Percentiles rank a stretch among this genome's conserved stretches.
Evolutionary conservation across 2,888 invertebrate genomes (phyloP).

Genomic region (Pogonocherus hispidulus): DNA sequence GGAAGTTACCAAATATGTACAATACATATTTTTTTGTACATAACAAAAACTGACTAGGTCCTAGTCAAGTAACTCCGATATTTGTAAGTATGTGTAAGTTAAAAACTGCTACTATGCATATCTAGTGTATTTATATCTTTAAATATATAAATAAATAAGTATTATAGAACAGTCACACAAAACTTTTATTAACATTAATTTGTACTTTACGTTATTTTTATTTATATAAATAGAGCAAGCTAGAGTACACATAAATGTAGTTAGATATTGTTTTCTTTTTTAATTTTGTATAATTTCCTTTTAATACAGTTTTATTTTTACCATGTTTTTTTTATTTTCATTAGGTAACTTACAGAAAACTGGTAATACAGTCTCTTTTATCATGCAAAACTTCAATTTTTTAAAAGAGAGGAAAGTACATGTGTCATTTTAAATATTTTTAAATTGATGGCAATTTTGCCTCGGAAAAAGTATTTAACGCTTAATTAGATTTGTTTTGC

Average conservation of each 20-base stretch:
- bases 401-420: too few relatives aligned
- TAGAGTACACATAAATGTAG: conserved; percentile 64
- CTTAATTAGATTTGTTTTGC: too few relatives aligned
- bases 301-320: conserved; percentile 68
- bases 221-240: conserved; percentile 61
- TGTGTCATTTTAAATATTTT: too few relatives aligned
- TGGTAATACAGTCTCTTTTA: too few relatives aligned
- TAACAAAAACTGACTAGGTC: conserved; percentile 66
- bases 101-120: conserved; percentile 59
- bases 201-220: conserved; percentile 64
- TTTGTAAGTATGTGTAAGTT: conserved; percentile 61
- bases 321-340: conserved; percentile 39
- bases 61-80: conserved; percentile 66
- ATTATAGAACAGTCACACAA: conserved; percentile 58
- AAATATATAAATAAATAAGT: conserved; percentile 55
- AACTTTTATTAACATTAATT: conserved; percentile 63
- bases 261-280: conserved; percentile 63
- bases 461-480: too few relatives aligned
- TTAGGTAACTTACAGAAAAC: too few relatives aligned
- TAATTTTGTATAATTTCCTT: conserved; percentile 67
- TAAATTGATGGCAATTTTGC: too few relatives aligned
- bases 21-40: conserved; percentile 65
- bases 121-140: conserved; percentile 63
- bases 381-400: too few relatives aligned
- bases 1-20: conserved; percentile 70